These are phyloP conservation scores for Leptestheria dahalacensis DNA, from an alignment of 1,140 invertebrate species.

Conservation along the genomic window DNA sequence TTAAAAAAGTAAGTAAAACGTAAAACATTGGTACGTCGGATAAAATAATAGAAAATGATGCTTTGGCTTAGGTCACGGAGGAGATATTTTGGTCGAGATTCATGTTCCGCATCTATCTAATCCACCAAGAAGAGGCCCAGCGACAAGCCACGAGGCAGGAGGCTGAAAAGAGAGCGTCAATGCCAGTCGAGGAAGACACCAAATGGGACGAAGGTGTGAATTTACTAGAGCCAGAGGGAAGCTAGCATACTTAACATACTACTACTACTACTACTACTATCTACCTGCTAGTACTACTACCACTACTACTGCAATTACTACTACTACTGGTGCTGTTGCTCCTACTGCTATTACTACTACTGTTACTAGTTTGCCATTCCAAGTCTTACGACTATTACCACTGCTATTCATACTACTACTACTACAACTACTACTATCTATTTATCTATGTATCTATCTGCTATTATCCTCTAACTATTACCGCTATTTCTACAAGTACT, in stretches of 20 bases:
- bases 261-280: neutral
- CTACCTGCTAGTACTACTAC: neutral
- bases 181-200: neutral
- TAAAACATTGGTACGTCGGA: no score
- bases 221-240: neutral
- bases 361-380: neutral
- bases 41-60: conserved; percentile 12
- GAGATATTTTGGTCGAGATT: conserved; percentile 33
- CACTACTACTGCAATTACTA: neutral
- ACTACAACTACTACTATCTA: neutral
- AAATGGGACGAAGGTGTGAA: conserved; percentile 10
- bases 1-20: no score
- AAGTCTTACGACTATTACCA: neutral
- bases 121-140: conserved; percentile 27
- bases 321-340: neutral
- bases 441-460: no score
- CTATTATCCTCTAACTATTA: no score
- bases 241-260: neutral
- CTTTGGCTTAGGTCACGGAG: conserved; percentile 26
- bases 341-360: neutral
- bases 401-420: neutral
- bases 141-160: conserved; percentile 25
- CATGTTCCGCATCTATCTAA: conserved; percentile 30
- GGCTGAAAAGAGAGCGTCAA: conserved; percentile 13
- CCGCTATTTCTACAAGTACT: no score